Conservation (phyloP, 2,888 invertebrate species). For the Chymomyza fuscimana region DNA sequence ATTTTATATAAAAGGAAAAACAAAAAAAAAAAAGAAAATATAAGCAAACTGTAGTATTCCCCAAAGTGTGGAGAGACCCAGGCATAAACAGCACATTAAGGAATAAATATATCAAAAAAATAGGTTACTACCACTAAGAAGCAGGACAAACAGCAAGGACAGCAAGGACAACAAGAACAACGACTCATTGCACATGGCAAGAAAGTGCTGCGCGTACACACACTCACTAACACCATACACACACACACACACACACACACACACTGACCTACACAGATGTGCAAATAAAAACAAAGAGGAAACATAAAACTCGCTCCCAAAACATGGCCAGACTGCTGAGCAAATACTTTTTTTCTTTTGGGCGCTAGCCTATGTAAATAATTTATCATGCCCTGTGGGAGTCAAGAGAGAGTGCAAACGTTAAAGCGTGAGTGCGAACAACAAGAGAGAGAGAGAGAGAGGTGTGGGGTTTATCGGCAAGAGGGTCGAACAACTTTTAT, state of each 20-base stretch:
- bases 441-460: slow-evolving; percentile 10
- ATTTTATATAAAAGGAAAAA: slow-evolving; percentile 47
- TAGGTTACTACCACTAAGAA: slow-evolving; percentile 9
- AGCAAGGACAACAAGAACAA: not conserved
- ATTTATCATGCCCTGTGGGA: slow-evolving; percentile 36
- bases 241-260: not conserved
- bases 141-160: not conserved
- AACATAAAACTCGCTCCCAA: not conserved
- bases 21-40: slow-evolving; percentile 8
- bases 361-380: slow-evolving; percentile 55
- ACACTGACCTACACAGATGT: not conserved
- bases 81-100: slow-evolving; percentile 69
- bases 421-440: not conserved
- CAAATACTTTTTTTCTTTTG: slow-evolving; percentile 13
- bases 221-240: not conserved
- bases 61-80: slow-evolving; percentile 50
- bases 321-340: slow-evolving; percentile 27
- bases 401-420: slow-evolving; percentile 9
- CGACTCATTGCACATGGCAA: not conserved
- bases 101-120: slow-evolving; percentile 45
- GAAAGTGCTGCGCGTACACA: not conserved
- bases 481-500: slow-evolving; percentile 24
- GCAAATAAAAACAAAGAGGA: slow-evolving; percentile 2
- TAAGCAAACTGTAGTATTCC: slow-evolving; percentile 9
- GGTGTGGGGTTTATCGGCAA: slow-evolving; percentile 8